Conservation (phyloP, 92 coral and sea anemone species). For the Epizoanthus ramosus region DNA sequence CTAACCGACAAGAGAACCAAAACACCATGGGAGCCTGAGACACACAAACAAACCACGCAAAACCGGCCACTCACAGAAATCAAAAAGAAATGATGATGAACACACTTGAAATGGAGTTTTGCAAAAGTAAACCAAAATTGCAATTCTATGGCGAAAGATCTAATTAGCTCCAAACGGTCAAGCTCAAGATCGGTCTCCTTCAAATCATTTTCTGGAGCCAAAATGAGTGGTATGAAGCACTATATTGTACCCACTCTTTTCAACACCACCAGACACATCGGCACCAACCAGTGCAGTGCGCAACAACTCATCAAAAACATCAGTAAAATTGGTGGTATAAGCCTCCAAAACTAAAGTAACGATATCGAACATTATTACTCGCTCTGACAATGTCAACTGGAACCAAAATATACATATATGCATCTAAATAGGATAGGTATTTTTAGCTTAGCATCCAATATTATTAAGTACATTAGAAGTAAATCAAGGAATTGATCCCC, state of each 20-base stretch:
- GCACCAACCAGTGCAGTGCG: conserved; percentile 12
- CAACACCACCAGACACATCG: conserved; percentile 25
- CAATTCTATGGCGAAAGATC: conserved; percentile 13
- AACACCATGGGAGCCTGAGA: not conserved
- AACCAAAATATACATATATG: too few relatives aligned
- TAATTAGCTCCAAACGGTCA: conserved; percentile 28
- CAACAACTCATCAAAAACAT: conserved; percentile 1
- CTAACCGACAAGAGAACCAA: not conserved
- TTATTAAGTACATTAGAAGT: conserved; percentile 28
- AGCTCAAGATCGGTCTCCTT: conserved; percentile 14
- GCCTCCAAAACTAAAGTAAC: conserved; percentile 11
- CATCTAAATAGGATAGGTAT: conserved; percentile 18
- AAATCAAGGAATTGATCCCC: conserved; percentile 8
- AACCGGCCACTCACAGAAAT: not conserved
- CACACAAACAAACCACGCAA: not conserved
- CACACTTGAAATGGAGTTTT: not conserved
- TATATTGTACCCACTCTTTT: conserved; percentile 21
- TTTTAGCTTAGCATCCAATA: conserved; percentile 23
- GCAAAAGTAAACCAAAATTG: conserved; percentile 11
- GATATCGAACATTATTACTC: conserved; percentile 7
- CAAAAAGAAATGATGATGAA: not conserved
- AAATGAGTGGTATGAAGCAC: conserved; percentile 22
- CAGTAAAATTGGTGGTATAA: conserved; percentile 1
- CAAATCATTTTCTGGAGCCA: conserved; percentile 25
- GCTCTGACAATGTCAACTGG: conserved; percentile 9